Percentiles rank a stretch among this genome's conserved stretches.
Evolutionary conservation across 2,113 vertebrate species (phyloP).

Genomic region (Delphinus delphis): DNA sequence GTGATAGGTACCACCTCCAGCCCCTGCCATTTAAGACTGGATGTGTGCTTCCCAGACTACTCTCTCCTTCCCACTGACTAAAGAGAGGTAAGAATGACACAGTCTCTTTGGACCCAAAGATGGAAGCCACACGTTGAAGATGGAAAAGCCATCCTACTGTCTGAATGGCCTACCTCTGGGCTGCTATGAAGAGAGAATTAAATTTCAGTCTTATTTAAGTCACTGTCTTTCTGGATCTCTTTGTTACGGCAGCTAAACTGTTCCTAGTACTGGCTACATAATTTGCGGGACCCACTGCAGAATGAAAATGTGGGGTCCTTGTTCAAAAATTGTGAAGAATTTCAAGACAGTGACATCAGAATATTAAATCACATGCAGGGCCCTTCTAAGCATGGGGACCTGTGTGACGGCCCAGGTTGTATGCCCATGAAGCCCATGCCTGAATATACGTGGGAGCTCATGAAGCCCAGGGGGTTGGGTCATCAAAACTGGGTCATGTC

Average conservation of each 20-base stretch:
- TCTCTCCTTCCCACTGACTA: background rate
- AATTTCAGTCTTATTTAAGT: background rate
- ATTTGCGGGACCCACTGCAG: background rate
- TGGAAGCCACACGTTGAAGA: too few relatives aligned
- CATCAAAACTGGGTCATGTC: background rate
- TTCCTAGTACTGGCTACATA: background rate
- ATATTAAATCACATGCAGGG: too few relatives aligned
- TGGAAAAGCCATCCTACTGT: background rate
- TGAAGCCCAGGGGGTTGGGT: too few relatives aligned
- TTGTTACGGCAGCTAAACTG: background rate
- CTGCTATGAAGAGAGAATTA: background rate
- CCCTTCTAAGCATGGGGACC: background rate
- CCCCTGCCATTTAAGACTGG: background rate
- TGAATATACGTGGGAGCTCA: background rate
- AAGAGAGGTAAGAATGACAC: background rate
- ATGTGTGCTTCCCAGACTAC: background rate
- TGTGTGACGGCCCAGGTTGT: accelerated
- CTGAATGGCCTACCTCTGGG: background rate
- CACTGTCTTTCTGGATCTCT: background rate
- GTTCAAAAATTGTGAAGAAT: background rate
- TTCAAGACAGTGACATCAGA: background rate
- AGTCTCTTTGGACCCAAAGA: background rate
- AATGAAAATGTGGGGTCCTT: background rate
- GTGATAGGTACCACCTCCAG: background rate
- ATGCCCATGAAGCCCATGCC: background rate